Evolutionary conservation across 1,140 invertebrate genomes (phyloP), one percentile per base, ranked within the genome.

Genomic region (Drosophila rufa): DNA sequence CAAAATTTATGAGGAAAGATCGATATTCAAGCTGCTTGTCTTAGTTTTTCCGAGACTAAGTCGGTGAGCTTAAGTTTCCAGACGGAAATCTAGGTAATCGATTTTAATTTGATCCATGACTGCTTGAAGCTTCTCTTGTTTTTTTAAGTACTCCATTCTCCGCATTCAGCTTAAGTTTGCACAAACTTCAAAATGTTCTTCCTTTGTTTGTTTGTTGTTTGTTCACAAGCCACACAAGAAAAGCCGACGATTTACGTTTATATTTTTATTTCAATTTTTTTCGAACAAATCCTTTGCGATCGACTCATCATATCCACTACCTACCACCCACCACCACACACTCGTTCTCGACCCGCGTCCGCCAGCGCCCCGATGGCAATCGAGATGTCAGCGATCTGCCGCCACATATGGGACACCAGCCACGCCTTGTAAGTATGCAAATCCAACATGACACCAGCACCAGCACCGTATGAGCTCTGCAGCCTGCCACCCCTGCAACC

Each of bases 331-430:
- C 76, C 74, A 80, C 75, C 77, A 84, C 73, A 79, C 53, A 58
- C 57, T 61, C 73, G 47, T 60, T 78, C 53, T 81, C 42, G 51
- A 61, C 46, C 51, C 43, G 77, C 68, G 59, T 22, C 60, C 51
- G 58, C 64, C 67, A 89, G 85, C 82, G 85, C 70, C 55, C 78
- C 65, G 86, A 90, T 91, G 91, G 91, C 79, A 82, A 91, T 91
- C 85, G 87, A 77, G 91, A 92, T 47, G 91, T 89, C 71, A 89
- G 79, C 76, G 91, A 92, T 81, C 55, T 85, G 84, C 87, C 91
- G 82, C 81, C 91, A 65, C 89, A 85, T 66, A 68, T 91, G 80
- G 91, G 91, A 85, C 91, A 92, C 47, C 55, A 73, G 51, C 91
- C 79, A 77, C 86, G 87, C 73, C 79, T 89, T 73, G 91, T 92